These are phyloP conservation scores for Esox niger DNA, from an alignment of 2,113 vertebrate species.

Conservation along the genomic window DNA sequence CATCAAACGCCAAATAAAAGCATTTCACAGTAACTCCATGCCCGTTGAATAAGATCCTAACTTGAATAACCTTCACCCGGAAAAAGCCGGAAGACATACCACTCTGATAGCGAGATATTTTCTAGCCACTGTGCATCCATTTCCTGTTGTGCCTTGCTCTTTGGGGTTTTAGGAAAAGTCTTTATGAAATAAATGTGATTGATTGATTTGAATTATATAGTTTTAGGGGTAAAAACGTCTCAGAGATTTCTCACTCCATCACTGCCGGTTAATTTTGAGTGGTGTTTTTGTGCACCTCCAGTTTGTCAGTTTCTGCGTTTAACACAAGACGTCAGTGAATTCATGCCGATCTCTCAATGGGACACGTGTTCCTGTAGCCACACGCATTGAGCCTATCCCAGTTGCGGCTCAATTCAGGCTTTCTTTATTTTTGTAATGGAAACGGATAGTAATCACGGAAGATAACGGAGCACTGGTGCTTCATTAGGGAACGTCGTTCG, in stretches of 20 bases:
- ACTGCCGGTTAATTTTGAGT: slow-evolving; percentile 5
- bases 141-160: too few relatives aligned
- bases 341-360: slow-evolving; percentile 48
- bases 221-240: too few relatives aligned
- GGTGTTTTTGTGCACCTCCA: neutral
- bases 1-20: slow-evolving; percentile 28
- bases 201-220: too few relatives aligned
- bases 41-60: too few relatives aligned
- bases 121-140: too few relatives aligned
- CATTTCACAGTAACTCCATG: neutral
- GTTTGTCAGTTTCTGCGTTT: slow-evolving; percentile 1
- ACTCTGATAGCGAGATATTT: too few relatives aligned
- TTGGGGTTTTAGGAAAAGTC: neutral
- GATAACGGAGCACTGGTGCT: slow-evolving; percentile 60
- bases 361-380: slow-evolving; percentile 22
- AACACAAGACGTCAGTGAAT: slow-evolving; percentile 63
- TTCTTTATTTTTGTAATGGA: slow-evolving; percentile 25
- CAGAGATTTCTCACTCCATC: slow-evolving; percentile 29
- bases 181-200: slow-evolving; percentile 15
- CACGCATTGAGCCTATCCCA: slow-evolving; percentile 51
- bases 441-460: slow-evolving; percentile 46
- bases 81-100: too few relatives aligned
- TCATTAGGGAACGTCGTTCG: slow-evolving; percentile 44
- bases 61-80: too few relatives aligned
- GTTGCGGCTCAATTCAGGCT: slow-evolving; percentile 26